Evolutionary conservation across 2,888 invertebrate species (phyloP), one percentile per base, ranked within the genome.

Genomic region (Thelaira solivaga): DNA sequence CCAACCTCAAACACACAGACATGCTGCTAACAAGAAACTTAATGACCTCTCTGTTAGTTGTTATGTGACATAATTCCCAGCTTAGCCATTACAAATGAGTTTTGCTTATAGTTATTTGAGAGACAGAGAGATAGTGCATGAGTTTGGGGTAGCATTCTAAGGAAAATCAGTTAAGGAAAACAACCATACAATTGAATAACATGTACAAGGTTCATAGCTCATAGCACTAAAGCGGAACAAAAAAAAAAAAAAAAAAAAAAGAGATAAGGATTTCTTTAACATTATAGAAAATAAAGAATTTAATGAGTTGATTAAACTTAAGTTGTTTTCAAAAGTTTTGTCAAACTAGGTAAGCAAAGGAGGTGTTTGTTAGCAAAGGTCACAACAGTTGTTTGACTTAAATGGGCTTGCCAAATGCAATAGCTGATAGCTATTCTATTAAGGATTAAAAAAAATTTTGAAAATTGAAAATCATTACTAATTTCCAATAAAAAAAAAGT

Each of bases 51-150:
- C 62, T 68, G 51, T 26, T 59, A 55, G 77, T 45, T 73, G 67
- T 77, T 77, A 73, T 68, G 72, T 77, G 68, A 77, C 77, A 77
- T 65, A 73, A 77, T 77, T 77, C 72, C 77, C 77, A 77, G 77
- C 68, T 77, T 73, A 77, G 77, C 67, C 77, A 77, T 73, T 72
- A 77, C 72, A 77, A 77, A 77, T 77, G 77, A 77, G 67, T 68
- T 57, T 49, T 61, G 57, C 43, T 55, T 62, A 29, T 61, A 20
- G 22, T 53, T 41, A 29, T 51, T 29, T 16, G 34, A 64, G 20
- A 65, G 59, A 29, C 13, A 31, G 41, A 13, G 41, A 65, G 49
- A 36, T 55, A 13, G 55, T 59, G 51, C 64, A 65, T 64, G 62
- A 18, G 47, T 43, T 49, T 47, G 68, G 29, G 34, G 7, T 34